Base-by-base conservation (phyloP, 2,888 invertebrate species). In the Aromia moschata region DNA sequence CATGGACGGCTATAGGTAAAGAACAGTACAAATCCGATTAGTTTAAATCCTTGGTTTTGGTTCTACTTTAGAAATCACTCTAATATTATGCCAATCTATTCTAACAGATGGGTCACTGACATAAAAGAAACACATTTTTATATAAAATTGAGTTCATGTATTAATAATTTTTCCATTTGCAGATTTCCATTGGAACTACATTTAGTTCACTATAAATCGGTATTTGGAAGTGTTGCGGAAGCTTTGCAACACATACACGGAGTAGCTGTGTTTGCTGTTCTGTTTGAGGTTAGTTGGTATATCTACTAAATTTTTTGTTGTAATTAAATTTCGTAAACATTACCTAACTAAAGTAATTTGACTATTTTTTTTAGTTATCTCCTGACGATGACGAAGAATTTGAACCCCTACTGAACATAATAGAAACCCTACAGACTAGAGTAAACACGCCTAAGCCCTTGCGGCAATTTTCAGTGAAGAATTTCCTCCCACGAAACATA, bases 161-260 rank as follows among this genome's bases (percentile, higher is more conserved):
- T n/a, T n/a, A n/a, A n/a, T n/a, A n/a, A n/a, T n/a, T 25, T 25
- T 7, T 25, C 25, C 25, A 15, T 11, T 68, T 70, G 16, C 49
- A 88, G 89, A 59, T 85, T 82, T 70, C 85, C 86, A 0, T 74
- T 88, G 64, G 89, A 89, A 77, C 77, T 86, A 58, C 90, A 91
- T 73, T 82, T 90, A 47, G 90, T 91, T 0, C 89, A 88, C 77
- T 86, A 86, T 70, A 83, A 84, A 14, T 78, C 79, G 15, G 72
- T 77, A 14, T 87, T 84, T 69, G 73, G 70, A 0, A 84, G 81
- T 64, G 77, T 86, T 9, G 71, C 77, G 0, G 80, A 81, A 63
- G 89, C 89, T 0, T 74, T 83, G 1, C 74, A 80, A 37, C 74
- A 85, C 56, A 77, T 82, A 11, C 81, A 84, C 56, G 89, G 89